A percentile compares a stretch with the other conserved stretches of the same genome.
phyloP scores from a whole-genome alignment of 2,797 vertebrate species.

The Euthynnus affinis region DNA sequence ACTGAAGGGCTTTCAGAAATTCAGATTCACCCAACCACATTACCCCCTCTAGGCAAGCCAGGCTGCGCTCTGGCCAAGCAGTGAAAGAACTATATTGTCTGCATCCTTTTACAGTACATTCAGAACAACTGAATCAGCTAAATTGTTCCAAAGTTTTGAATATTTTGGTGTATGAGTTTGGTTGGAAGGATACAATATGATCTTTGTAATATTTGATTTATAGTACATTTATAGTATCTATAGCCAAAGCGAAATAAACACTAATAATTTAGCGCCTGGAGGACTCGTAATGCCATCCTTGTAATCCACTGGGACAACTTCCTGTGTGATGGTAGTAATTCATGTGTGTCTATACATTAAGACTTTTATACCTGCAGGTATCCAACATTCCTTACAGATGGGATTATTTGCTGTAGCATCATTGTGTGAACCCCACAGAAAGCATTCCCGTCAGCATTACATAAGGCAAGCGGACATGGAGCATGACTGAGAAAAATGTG shows the following conservation, averaged over 20 bases:
- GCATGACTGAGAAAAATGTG: slow-evolving; percentile 25
- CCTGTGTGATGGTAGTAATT: slow-evolving; percentile 5
- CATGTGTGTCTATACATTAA: slow-evolving; percentile 3
- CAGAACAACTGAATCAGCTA: slow-evolving; percentile 55
- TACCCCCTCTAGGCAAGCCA: slow-evolving; percentile 25
- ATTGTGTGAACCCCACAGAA: slow-evolving; percentile 18
- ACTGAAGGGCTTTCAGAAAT: slow-evolving; percentile 61
- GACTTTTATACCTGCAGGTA: slow-evolving; percentile 16
- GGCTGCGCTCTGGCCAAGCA: slow-evolving; percentile 17
- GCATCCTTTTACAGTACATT: slow-evolving; percentile 18
- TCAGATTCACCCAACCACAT: slow-evolving; percentile 46
- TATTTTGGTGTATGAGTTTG: slow-evolving; percentile 34
- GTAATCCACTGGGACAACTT: slow-evolving; percentile 14
- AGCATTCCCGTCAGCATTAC: slow-evolving; percentile 13
- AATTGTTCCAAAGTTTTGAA: slow-evolving; percentile 45
- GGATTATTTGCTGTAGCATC: slow-evolving; percentile 15
- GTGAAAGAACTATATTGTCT: slow-evolving; percentile 67
- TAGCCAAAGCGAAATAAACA: slow-evolving; percentile 37
- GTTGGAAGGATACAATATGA: slow-evolving; percentile 29
- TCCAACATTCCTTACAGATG: neutral
- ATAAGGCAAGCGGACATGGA: slow-evolving; percentile 1
- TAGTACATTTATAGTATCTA: slow-evolving; percentile 21
- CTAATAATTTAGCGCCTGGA: slow-evolving; percentile 16
- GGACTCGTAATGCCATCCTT: neutral
- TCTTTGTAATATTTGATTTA: slow-evolving; percentile 52